These are phyloP conservation scores for Lepidurus arcticus DNA, from an alignment of 1,140 invertebrate species.

Conservation along the genomic window DNA sequence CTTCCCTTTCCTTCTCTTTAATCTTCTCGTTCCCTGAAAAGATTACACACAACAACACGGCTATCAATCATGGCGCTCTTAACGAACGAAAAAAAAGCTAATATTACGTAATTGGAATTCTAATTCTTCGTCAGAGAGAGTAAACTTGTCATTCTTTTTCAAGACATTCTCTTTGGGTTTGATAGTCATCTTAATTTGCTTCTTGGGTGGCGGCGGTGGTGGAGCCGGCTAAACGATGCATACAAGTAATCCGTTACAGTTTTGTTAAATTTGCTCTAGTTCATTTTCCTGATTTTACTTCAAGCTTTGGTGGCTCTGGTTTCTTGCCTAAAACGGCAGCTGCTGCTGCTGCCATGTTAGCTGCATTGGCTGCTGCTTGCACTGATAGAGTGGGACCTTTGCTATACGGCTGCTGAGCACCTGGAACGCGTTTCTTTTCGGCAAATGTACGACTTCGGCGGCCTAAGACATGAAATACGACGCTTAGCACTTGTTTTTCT, in stretches of 20 bases:
- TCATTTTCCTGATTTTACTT: not conserved
- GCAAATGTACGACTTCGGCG: not conserved
- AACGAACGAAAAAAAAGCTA: not conserved
- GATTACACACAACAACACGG: not conserved
- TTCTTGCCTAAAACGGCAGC: constrained; percentile 22
- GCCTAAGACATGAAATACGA: not conserved
- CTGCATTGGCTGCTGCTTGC: constrained; percentile 12
- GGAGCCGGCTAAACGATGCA: not conserved
- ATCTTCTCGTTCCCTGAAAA: constrained; percentile 28
- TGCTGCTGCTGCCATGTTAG: constrained; percentile 22
- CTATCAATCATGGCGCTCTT: not conserved
- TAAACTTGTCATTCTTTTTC: constrained; percentile 41
- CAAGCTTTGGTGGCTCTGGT: not conserved
- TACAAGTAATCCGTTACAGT: not conserved
- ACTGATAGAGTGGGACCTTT: not conserved
- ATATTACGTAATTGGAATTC: constrained; percentile 22
- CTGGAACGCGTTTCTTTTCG: not conserved
- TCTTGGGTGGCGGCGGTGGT: constrained; percentile 48
- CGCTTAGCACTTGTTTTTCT: not conserved
- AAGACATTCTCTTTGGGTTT: constrained; percentile 45
- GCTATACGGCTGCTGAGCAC: not conserved
- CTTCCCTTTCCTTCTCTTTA: constrained; percentile 28
- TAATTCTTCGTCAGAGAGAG: constrained; percentile 38
- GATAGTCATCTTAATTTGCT: constrained; percentile 64
- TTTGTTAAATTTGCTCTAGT: not conserved